Evolutionary conservation across 1,140 invertebrate species (phyloP).

Genomic region (Diachasma alloeum): DNA sequence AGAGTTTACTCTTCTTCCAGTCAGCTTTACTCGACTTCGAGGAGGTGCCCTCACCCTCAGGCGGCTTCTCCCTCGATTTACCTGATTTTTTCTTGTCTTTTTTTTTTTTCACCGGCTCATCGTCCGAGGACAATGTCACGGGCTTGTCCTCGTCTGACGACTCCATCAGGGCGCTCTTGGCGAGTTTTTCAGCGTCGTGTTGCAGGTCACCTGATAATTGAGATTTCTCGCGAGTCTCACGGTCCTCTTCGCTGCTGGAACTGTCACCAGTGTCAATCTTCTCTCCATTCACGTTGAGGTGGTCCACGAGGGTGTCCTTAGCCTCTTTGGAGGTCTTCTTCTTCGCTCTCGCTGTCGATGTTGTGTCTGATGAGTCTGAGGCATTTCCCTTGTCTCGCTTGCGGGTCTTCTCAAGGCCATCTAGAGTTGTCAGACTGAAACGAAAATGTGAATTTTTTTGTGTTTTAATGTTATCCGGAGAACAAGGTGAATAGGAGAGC

Average conservation of each 20-base stretch:
- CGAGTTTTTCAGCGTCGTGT: constrained; percentile 27
- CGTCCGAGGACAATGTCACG: neutral
- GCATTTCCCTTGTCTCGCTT: constrained; percentile 17
- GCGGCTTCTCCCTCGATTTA: neutral
- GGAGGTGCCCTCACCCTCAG: neutral
- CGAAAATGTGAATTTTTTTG: neutral
- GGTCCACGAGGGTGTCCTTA: constrained; percentile 47
- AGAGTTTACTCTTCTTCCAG: constrained; percentile 52
- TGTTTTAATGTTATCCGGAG: neutral
- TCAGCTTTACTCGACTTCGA: constrained; percentile 21
- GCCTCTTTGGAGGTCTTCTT: constrained; percentile 31
- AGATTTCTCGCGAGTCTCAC: neutral
- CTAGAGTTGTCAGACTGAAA: constrained; percentile 36
- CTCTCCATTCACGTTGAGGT: constrained; percentile 39
- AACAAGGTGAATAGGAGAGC: neutral
- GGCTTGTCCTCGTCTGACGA: constrained; percentile 11
- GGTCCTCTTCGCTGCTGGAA: constrained; percentile 26
- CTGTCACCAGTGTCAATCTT: neutral
- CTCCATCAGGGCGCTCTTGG: constrained; percentile 29
- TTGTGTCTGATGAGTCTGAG: constrained; percentile 38
- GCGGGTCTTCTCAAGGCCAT: constrained; percentile 36
- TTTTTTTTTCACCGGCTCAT: neutral
- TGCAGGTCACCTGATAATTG: neutral
- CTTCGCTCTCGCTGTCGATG: constrained; percentile 28
- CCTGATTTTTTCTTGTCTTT: neutral